phyloP scores from a whole-genome alignment of 2,113 vertebrate species.

The Axis porcinus region DNA sequence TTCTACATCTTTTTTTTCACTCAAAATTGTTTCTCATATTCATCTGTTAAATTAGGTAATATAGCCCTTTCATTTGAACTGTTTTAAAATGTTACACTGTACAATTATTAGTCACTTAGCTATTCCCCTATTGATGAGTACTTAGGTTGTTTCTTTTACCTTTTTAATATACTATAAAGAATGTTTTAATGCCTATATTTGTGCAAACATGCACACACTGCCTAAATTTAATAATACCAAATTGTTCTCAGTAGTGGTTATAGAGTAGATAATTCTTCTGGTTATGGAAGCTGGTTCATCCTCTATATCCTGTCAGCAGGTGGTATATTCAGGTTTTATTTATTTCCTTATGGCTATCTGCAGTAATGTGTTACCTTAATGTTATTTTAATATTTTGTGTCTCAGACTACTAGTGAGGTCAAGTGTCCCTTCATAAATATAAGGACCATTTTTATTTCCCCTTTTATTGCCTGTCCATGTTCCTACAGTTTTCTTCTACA shows the following conservation, averaged over 20 bases:
- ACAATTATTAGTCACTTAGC: not conserved
- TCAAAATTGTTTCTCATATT: not conserved
- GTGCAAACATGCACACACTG: not conserved
- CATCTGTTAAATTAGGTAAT: not conserved
- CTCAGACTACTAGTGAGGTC: not conserved
- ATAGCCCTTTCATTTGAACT: not conserved
- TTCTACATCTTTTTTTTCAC: not conserved
- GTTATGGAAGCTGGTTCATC: not conserved
- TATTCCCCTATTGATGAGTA: not conserved
- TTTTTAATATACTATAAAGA: not conserved
- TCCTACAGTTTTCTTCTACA: not conserved
- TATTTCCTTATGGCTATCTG: not conserved
- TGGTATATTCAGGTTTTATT: not conserved
- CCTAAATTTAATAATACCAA: not conserved
- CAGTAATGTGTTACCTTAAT: not conserved
- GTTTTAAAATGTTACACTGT: not conserved
- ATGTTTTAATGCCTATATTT: not conserved
- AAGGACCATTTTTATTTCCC: not conserved
- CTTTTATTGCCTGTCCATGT: not conserved
- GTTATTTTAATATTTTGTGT: not conserved
- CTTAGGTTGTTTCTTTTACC: not conserved
- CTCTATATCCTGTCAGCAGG: not conserved
- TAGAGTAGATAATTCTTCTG: not conserved
- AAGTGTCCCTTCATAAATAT: not conserved
- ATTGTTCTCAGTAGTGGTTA: not conserved